Evolutionary conservation across 1,140 invertebrate genomes (phyloP), one percentile per base, ranked within the genome.

Genomic region (Meloidogyne hapla): DNA sequence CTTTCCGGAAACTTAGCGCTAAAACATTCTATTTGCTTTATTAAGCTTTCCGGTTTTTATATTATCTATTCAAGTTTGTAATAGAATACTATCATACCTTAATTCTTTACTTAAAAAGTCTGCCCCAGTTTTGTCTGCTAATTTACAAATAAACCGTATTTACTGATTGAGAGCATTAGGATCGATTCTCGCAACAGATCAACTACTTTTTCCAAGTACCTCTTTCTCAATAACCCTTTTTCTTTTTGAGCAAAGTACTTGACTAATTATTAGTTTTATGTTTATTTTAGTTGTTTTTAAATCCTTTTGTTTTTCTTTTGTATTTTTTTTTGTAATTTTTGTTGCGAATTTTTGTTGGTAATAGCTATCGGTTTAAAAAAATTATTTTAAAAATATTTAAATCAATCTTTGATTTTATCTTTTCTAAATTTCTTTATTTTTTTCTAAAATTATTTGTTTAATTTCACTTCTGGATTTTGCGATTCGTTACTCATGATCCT

Each of bases 221-320:
- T 56, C n/a, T 21, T 56, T 56, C n/a, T 18, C n/a, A 56, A n/a
- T n/a, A 56, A 15, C 18, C n/a, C 18, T 56, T n/a, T 56, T n/a
- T 56, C 48, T 56, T n/a, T 56, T n/a, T 6, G n/a, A 56, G n/a
- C 18, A n/a, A 56, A 56, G 48, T 56, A 56, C 48, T 56, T 56
- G 48, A 56, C 48, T 56, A 56, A 56, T 56, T 56, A 56, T 56
- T 56, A 56, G 48, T n/a, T 56, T 56, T 42, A 56, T 56, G 15
- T 48, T 48, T 48, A 18, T 15, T 56, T 56, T 56, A 56, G 48
- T 56, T 56, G 48, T 56, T 56, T 56, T 56, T 56, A 56, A 56
- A 56, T 56, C 48, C 48, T 56, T 33, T 56, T 56, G 48, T 56
- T 56, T 56, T 45, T 45, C 10, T 45, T 45, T 45, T 45, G 2